Base-by-base conservation (phyloP, 2,113 vertebrate species). In the Xyliphius kryptos region DNA sequence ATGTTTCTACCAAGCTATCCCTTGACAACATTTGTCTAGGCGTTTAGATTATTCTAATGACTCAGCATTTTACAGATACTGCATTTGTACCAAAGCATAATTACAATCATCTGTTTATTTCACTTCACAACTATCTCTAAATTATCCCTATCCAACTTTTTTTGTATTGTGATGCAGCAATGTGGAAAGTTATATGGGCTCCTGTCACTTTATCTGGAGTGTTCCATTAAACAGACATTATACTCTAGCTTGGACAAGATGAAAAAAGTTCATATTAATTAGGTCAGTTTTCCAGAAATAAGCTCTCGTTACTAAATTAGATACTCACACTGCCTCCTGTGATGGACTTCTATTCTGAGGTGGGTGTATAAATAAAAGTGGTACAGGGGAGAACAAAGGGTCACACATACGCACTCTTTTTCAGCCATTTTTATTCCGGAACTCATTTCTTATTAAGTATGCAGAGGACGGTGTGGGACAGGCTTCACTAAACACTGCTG, bases 271-370 rank as follows among this genome's bases (percentile, higher is more conserved):
- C 17, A 65, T 20, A 50, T 61, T 38, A 51, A 61, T 50, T 50
- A 40, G 20, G 48, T 61, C 16, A 21, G 48, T 65, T 65, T 36
- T 46, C 53, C 49, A 65, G 55, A 37, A 59, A 59, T 63, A 47
- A 53, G 26, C 13, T 19, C 49, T 60, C 32, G 49, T 41, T 60
- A 60, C 19, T 60, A 60, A 58, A 63, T 53, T 44, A 43, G 37
- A n/a, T 9, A 12, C 16, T 64, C 26, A 22, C 11, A 1, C 17
- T 40, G 5, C 44, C 40, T 52, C 6, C 2, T 47, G 8, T 49
- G 49, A 59, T 61, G n/a, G 61, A 43, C 51, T 61, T 71, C 43
- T 46, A 61, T 61, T 66, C 41, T 40, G 47, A 66, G 37, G 21
- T 44, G 16, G 50, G 51, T 19, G 37, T 21, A 51, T 37, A 17